Evolutionary conservation across 2,888 invertebrate genomes (phyloP), one percentile per base, ranked within the genome.

Genomic region (Clistopyga incitator): DNA sequence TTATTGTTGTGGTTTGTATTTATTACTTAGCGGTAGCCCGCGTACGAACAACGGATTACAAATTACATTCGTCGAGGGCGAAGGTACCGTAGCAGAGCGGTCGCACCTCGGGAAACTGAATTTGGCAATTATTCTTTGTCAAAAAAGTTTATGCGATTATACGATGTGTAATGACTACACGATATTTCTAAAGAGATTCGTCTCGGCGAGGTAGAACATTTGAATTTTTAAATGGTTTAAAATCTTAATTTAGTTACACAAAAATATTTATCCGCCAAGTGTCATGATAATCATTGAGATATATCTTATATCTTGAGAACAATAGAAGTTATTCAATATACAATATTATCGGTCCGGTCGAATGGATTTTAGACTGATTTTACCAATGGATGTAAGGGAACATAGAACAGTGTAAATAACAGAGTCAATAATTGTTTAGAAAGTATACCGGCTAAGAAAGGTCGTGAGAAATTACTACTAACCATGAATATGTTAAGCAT

Each of bases 1-100:
- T 88, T 86, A 87, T 86, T 86, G 77, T 86, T 85, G 86, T 79
- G 84, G 81, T 86, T 84, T 84, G 75, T 84, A 84, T 86, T 82
- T 84, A 85, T 87, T 87, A 86, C 83, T 80, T 71, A 64, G 82
- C 54, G 82, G 75, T 83, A 76, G 52, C 72, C 72, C 80, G 80
- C 82, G 45, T 61, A 71, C 78, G 81, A 78, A 84, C 81, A 78
- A 75, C 83, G 75, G 76, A 87, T 82, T 81, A 86, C 78, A 85
- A 82, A 82, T 85, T 78, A 81, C 70, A 78, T 64, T 81, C 54
- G 59, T 61, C 50, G 47, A 29, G 64, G 42, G 29, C 18, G 64
- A 10, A 38, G 42, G 38, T 20, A 38, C 11, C 11, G n/a, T 59
- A 56, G 38, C 29, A 47, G n/a, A 15, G 25, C 42, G 20, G 50